Conservation (phyloP, 1,140 invertebrate species). For the Dufourea novaeangliae region DNA sequence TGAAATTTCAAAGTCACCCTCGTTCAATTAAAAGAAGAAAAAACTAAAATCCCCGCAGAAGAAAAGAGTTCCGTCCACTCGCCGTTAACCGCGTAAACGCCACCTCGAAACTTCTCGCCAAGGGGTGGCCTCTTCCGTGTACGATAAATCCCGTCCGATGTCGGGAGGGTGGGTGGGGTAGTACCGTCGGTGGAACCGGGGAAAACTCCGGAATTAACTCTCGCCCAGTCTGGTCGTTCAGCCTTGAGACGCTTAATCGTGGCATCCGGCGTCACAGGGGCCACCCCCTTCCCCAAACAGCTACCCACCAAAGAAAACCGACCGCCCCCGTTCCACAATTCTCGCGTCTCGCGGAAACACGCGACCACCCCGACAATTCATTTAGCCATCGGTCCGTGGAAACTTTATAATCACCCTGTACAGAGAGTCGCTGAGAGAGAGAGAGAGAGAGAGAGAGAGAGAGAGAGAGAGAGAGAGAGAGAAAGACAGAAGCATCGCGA, state of each 20-base stretch:
- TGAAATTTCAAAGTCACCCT: background rate
- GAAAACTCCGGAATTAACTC: constrained; percentile 22
- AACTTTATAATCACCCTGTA: constrained; percentile 74
- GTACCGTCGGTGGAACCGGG: background rate
- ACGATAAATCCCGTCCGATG: constrained; percentile 15
- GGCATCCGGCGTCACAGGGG: background rate
- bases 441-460: no score
- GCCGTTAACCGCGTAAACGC: background rate
- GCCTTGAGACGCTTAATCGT: background rate
- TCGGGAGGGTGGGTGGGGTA: background rate
- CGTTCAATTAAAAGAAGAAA: constrained; percentile 3
- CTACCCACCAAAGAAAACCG: background rate
- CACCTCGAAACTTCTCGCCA: background rate
- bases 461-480: no score
- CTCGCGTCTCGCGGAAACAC: constrained; percentile 2
- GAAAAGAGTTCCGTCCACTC: background rate
- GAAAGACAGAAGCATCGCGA: no score
- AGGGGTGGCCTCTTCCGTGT: background rate
- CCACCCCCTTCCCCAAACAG: background rate
- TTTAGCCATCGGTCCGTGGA: constrained; percentile 56
- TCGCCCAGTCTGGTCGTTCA: background rate
- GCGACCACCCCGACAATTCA: constrained; percentile 24
- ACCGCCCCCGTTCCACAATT: background rate
- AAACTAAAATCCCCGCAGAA: background rate
- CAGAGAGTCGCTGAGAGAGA: constrained; percentile 58